Evolutionary conservation across 2,797 vertebrate species (phyloP).

Genomic region (Amblyopsis hoosieri): DNA sequence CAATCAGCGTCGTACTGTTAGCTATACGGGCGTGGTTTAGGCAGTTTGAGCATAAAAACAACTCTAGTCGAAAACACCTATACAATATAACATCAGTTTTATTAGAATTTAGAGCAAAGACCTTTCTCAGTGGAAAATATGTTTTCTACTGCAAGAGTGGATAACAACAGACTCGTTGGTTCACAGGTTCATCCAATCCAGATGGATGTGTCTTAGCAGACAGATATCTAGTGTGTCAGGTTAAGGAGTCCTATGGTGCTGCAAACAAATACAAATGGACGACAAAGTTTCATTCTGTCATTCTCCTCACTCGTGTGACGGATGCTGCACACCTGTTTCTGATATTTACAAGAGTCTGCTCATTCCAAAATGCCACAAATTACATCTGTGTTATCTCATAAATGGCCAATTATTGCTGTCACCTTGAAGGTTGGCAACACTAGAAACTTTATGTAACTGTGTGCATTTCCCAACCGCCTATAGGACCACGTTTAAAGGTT

Average conservation of each 20-base stretch:
- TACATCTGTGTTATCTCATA: slow-evolving; percentile 63
- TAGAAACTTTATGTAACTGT: slow-evolving; percentile 46
- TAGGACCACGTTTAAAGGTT: slow-evolving; percentile 57
- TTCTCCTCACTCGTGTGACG: slow-evolving; percentile 41
- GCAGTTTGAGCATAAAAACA: no score
- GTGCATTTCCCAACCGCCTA: slow-evolving; percentile 31
- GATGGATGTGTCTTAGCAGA: no score
- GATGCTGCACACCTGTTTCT: slow-evolving; percentile 44
- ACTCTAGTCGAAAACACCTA: no score
- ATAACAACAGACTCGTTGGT: no score
- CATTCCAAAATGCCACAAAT: slow-evolving; percentile 64
- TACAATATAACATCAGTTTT: no score
- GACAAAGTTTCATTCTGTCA: slow-evolving; percentile 33
- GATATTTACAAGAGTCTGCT: slow-evolving; percentile 49
- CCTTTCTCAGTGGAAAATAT: no score
- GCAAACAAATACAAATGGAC: slow-evolving; percentile 33
- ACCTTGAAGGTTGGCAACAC: slow-evolving; percentile 62
- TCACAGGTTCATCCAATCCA: no score
- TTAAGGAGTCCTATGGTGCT: slow-evolving; percentile 12
- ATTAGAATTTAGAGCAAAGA: no score
- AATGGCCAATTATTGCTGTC: slow-evolving; percentile 61
- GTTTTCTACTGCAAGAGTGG: no score
- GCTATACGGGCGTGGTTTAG: no score
- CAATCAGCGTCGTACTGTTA: no score
- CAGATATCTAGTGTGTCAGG: no score